These are phyloP conservation scores for Euwallacea similis DNA, from an alignment of 1,140 invertebrate genomes.

Conservation along the genomic window DNA sequence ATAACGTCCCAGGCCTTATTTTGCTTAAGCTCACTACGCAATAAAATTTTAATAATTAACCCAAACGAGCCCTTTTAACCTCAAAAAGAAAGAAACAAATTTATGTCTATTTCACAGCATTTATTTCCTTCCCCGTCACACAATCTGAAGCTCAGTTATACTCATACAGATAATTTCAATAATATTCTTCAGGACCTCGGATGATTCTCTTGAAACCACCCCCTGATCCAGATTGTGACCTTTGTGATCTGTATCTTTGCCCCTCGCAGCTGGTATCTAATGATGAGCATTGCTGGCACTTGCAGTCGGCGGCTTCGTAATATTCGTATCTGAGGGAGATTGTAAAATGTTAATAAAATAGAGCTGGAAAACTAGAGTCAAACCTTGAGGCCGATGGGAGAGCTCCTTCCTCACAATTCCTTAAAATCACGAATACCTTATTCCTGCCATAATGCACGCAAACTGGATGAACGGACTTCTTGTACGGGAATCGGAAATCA, in stretches of 20 bases:
- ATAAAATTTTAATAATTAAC: conserved; percentile 2
- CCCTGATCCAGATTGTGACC: conserved; percentile 45
- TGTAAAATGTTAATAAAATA: not conserved
- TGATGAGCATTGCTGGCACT: conserved; percentile 51
- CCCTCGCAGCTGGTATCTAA: conserved; percentile 55
- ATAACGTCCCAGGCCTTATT: not conserved
- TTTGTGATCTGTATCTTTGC: conserved; percentile 55
- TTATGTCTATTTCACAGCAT: not conserved
- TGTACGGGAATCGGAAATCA: conserved; percentile 85
- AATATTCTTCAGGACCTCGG: conserved; percentile 8
- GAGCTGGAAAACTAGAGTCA: not conserved
- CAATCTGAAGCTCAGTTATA: not conserved
- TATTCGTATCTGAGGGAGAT: conserved; percentile 58
- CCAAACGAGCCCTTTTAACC: no score
- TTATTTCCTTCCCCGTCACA: not conserved
- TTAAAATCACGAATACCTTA: conserved; percentile 58
- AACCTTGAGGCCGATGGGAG: conserved; percentile 48
- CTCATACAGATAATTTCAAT: not conserved
- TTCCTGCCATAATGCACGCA: conserved; percentile 73
- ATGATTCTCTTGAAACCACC: conserved; percentile 41
- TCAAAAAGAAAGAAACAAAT: not conserved
- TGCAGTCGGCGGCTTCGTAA: conserved; percentile 65
- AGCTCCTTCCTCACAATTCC: conserved; percentile 67
- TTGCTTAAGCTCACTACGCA: not conserved
- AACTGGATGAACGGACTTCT: conserved; percentile 78